Base-by-base conservation (phyloP, 1,140 invertebrate genomes). In the Centruroides vittatus region DNA sequence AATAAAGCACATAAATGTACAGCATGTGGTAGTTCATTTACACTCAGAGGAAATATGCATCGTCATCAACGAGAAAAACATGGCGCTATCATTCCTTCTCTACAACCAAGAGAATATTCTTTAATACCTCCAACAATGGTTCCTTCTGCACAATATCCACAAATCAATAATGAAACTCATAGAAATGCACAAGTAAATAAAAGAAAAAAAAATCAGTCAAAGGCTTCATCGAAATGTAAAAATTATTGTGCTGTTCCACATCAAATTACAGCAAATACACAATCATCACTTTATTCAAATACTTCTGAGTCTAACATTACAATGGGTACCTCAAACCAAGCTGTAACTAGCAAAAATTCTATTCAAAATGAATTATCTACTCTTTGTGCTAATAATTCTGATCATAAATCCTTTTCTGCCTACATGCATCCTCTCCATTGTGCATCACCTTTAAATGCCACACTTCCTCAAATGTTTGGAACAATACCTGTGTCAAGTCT, bases 1-100 rank as follows among this genome's bases (percentile, higher is more conserved):
- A 69, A 68, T 35, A 71, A 70, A 55, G 69, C 70, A 10, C 70
- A 66, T 60, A 67, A 65, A 36, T 73, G 72, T 57, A 59, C 59
- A 13, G 35, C 67, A 3, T 73, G 72, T 59, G 65, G 65, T 35
- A 70, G 76, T 59, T 73, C 76, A 8, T 79, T 79, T 67, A 76
- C 75, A 52, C 74, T 78, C 56, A 77, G 74, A 55, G 77, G 76
- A 9, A 78, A 79, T 64, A 72, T 78, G n/a, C 66, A 68, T 13
- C 58, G 68, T 36, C 70, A 71, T 62, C 54, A 63, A 9, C 69
- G 70, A 52, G 69, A 70, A 59, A 69, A 70, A 49, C 70, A 71
- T 61, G 62, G 62, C 13, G 59, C 58, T 47, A 58, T 63, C 46
- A 63, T 63, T 34, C 58, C 60, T 9, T 59, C 62, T 12, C 35